These are phyloP conservation scores for Glaucidium brasilianum DNA, from an alignment of 2,113 vertebrate species.

Conservation along the genomic window DNA sequence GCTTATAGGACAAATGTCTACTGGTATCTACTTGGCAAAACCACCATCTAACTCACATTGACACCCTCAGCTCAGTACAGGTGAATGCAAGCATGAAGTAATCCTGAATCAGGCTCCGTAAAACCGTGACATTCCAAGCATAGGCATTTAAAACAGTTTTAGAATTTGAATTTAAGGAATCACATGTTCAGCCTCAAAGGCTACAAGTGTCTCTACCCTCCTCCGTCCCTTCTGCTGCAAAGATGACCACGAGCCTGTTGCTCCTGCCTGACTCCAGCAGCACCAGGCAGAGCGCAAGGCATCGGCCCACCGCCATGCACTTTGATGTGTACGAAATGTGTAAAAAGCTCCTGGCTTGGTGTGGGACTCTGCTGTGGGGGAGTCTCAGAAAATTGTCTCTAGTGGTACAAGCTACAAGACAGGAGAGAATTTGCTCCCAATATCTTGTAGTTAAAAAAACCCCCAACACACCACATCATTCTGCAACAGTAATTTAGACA, in stretches of 20 bases:
- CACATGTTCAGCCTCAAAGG: background rate
- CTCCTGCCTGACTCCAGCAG: background rate
- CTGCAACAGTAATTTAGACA: constrained; percentile 18
- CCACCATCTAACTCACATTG: background rate
- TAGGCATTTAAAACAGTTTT: fast-evolving
- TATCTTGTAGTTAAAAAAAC: background rate
- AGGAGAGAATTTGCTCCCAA: background rate
- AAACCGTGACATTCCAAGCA: background rate
- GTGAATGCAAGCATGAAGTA: background rate
- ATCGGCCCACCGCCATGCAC: fast-evolving
- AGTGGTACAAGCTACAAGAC: background rate
- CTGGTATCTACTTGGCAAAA: background rate
- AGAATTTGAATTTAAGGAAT: background rate
- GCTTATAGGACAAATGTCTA: background rate
- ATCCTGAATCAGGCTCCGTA: background rate
- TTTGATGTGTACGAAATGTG: background rate
- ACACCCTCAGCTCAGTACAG: background rate
- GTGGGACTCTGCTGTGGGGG: background rate
- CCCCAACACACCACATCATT: background rate
- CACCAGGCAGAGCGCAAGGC: background rate
- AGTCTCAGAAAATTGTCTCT: background rate
- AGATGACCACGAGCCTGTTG: background rate
- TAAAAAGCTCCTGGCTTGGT: background rate
- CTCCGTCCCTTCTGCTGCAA: background rate
- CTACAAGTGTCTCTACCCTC: background rate